Conservation (phyloP, 2,888 invertebrate genomes). For the Chaetoderma sp. region DNA sequence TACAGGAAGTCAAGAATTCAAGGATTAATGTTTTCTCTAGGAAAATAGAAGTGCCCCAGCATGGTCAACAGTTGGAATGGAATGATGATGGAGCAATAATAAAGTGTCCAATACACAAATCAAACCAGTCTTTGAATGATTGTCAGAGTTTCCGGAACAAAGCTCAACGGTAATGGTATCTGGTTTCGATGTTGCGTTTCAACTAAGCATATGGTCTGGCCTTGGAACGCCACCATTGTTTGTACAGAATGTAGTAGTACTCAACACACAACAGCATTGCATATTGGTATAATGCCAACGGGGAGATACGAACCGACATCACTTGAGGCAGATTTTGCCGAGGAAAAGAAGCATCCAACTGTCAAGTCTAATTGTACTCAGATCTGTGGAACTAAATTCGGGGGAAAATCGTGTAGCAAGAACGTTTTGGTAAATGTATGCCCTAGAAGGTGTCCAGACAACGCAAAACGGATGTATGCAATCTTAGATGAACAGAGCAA, state of each 20-base stretch:
- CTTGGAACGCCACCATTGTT: not conserved
- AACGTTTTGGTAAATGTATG: conserved; percentile 18
- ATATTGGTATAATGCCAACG: not conserved
- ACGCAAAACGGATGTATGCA: conserved; percentile 14
- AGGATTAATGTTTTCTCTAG: not conserved
- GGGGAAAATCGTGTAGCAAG: conserved; percentile 27
- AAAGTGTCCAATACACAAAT: conserved; percentile 5
- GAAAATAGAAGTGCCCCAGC: too few species aligned
- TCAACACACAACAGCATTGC: conserved; percentile 5
- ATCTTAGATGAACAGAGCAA: conserved; percentile 34
- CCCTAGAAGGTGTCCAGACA: not conserved
- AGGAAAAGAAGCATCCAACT: not conserved
- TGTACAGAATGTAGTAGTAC: conserved; percentile 10
- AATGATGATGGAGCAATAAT: not conserved
- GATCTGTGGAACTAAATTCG: conserved; percentile 12
- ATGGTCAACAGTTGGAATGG: too few species aligned
- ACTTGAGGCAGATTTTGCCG: conserved; percentile 10
- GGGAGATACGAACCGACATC: not conserved
- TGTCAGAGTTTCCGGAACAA: conserved; percentile 8
- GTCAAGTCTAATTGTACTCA: conserved; percentile 17
- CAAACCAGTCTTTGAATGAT: conserved; percentile 11
- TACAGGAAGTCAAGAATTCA: not conserved
- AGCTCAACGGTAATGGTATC: conserved; percentile 10
- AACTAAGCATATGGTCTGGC: not conserved
- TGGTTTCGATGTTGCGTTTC: conserved; percentile 17